Evolutionary conservation across 1,140 invertebrate genomes (phyloP).

Genomic region (Vanessa tameamea): DNA sequence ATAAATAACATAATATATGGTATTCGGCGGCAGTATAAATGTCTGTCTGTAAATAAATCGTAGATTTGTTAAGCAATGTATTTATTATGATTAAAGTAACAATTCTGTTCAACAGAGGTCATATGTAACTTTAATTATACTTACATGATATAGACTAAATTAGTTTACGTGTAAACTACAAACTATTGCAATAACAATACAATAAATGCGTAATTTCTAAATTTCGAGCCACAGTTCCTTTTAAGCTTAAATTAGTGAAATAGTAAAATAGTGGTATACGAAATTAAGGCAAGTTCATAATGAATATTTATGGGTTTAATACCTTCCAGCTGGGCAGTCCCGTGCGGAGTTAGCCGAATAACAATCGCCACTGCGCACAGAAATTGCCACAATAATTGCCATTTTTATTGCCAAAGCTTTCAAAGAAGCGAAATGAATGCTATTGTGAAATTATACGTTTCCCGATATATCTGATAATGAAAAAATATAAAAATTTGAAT

Average conservation of each 20-base stretch:
- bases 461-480: too few species aligned
- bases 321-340: conserved; percentile 61
- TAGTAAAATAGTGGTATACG: conserved; percentile 69
- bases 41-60: too few species aligned
- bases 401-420: conserved; percentile 31
- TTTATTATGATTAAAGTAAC: too few species aligned
- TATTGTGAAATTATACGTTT: conserved; percentile 7
- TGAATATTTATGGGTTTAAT: conserved; percentile 79
- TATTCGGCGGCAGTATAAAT: too few species aligned
- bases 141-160: neutral
- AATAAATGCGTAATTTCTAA: neutral
- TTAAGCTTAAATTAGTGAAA: conserved; percentile 68
- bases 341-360: conserved; percentile 56
- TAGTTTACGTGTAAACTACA: neutral
- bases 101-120: too few species aligned
- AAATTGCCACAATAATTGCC: conserved; percentile 35
- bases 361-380: conserved; percentile 59
- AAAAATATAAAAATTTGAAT: neutral
- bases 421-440: conserved; percentile 25
- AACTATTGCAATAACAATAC: neutral
- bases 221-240: conserved; percentile 2
- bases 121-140: too few species aligned
- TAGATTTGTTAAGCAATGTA: too few species aligned
- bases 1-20: too few species aligned
- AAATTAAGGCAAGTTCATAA: conserved; percentile 77